Evolutionary conservation across 2,888 invertebrate genomes (phyloP).

Genomic region (Epiblema foenella): DNA sequence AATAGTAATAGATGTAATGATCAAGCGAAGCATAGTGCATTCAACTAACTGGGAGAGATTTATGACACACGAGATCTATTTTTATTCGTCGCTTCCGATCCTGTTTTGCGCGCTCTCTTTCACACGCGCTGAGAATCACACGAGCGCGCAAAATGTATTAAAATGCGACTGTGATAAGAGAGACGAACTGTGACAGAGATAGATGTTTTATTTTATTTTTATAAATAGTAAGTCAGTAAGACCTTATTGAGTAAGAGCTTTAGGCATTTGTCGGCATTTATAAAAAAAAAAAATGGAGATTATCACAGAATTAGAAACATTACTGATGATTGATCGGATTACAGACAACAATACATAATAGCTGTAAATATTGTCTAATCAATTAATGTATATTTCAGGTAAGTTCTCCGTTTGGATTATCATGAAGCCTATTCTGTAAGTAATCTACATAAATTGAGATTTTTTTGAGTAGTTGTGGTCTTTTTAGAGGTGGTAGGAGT

Average conservation of each 20-base stretch:
- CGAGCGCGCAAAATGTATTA: too few relatives aligned
- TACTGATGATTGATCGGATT: too few relatives aligned
- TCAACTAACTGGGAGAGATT: conserved; percentile 22
- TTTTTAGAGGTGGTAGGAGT: too few relatives aligned
- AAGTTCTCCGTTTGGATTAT: neutral
- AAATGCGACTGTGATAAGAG: too few relatives aligned
- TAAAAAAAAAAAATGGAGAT: too few relatives aligned
- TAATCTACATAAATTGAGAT: neutral
- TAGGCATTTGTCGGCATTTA: neutral
- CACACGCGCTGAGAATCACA: neutral
- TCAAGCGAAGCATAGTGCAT: conserved; percentile 10
- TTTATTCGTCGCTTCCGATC: neutral
- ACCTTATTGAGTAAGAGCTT: too few relatives aligned
- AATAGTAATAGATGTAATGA: conserved; percentile 25
- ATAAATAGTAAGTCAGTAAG: too few relatives aligned
- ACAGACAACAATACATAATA: too few relatives aligned
- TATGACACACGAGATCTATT: neutral
- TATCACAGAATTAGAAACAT: too few relatives aligned
- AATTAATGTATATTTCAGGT: too few relatives aligned
- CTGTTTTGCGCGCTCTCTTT: neutral
- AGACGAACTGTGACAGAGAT: neutral
- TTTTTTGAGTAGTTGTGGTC: too few relatives aligned
- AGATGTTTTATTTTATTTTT: neutral
- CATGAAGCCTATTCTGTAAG: conserved; percentile 1
- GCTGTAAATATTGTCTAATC: too few relatives aligned